A percentile compares a stretch with the other conserved stretches of the same genome.
phyloP scores from a whole-genome alignment of 2,113 vertebrate species.

The Archocentrus centrarchus region DNA sequence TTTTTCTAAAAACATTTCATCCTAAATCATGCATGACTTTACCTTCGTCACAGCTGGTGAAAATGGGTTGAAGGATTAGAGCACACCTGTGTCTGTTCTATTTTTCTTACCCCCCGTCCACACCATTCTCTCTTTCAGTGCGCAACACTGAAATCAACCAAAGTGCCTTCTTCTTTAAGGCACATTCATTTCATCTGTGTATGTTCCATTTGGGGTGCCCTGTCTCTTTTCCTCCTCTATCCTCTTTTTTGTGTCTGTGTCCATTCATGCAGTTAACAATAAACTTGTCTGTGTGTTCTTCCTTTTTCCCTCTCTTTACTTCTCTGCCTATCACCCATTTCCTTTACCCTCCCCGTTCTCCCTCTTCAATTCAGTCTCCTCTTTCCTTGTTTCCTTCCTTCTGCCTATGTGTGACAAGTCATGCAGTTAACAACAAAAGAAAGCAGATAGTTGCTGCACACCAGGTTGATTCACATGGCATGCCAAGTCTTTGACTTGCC shows the following conservation, averaged over 20 bases:
- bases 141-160: conserved; percentile 22
- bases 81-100: conserved; percentile 43
- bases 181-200: neutral
- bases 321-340: neutral
- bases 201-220: conserved; percentile 18
- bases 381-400: neutral
- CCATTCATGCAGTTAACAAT: conserved; percentile 24
- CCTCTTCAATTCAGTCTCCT: neutral
- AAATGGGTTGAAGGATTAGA: conserved; percentile 32
- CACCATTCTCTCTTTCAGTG: neutral
- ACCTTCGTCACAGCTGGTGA: conserved; percentile 18
- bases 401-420: conserved; percentile 11
- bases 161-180: neutral
- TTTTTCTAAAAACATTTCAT: conserved; percentile 46
- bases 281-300: conserved; percentile 4
- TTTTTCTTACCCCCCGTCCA: conserved; percentile 11
- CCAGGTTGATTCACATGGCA: conserved; percentile 39
- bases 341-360: conserved; percentile 8
- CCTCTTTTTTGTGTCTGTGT: conserved; percentile 8
- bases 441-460: conserved; percentile 42
- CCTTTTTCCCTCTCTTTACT: neutral
- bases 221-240: neutral
- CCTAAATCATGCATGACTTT: conserved; percentile 67
- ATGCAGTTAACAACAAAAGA: conserved; percentile 48
- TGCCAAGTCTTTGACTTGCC: conserved; percentile 16